Percentiles rank a stretch among this genome's conserved stretches.
These are phyloP conservation scores for Neotoxoptera formosana DNA, from an alignment of 1,140 invertebrate genomes.

Conservation along the genomic window DNA sequence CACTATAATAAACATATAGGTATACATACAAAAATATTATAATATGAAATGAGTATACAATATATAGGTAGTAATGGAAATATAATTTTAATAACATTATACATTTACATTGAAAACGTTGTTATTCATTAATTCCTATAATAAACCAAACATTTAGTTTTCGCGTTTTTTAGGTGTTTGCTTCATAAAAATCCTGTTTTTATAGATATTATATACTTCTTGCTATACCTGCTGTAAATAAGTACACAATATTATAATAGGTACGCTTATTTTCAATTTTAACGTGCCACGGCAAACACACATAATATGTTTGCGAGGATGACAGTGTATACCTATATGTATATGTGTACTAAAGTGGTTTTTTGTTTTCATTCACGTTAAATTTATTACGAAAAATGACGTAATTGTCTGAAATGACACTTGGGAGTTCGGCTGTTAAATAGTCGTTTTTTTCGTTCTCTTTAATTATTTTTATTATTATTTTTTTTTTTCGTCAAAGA, in stretches of 20 bases:
- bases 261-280: conserved; percentile 7
- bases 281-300: background rate
- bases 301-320: conserved; percentile 17
- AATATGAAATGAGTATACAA: background rate
- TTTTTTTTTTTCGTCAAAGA: conserved; percentile 5
- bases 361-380: conserved; percentile 50
- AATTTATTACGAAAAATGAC: conserved; percentile 55
- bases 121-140: background rate
- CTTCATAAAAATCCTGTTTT: background rate
- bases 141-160: background rate
- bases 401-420: conserved; percentile 41
- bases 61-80: too few species aligned
- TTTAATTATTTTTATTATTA: conserved; percentile 6
- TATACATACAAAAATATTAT: background rate
- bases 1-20: background rate
- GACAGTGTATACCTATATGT: background rate
- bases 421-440: conserved; percentile 49
- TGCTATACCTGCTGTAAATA: background rate
- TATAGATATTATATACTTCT: too few species aligned
- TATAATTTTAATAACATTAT: background rate
- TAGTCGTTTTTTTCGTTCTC: conserved; percentile 4
- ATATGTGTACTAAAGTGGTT: background rate
- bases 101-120: background rate
- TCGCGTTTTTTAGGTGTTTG: background rate
- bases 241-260: background rate